Conservation (phyloP, 1,140 invertebrate species). For the Bombus confusus region DNA sequence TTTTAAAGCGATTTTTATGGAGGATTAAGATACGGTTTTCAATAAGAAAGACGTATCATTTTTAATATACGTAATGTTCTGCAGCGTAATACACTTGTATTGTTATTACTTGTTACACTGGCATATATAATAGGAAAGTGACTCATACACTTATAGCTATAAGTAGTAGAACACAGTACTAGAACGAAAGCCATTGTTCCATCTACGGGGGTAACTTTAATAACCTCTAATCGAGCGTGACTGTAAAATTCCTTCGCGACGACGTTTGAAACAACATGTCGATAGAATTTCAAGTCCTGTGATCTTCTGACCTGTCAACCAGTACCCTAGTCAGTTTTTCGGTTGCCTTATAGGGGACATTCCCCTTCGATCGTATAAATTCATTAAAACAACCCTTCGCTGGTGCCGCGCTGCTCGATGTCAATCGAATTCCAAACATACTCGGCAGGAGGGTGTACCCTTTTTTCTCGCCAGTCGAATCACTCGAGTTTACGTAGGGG, state of each 20-base stretch:
- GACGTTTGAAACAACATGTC: slow-evolving; percentile 29
- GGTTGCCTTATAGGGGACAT: slow-evolving; percentile 14
- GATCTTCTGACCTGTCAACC: slow-evolving; percentile 38
- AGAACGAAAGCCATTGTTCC: background rate
- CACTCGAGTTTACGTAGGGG: slow-evolving; percentile 35
- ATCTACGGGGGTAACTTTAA: background rate
- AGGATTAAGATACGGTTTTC: no score
- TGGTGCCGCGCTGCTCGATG: slow-evolving; percentile 49
- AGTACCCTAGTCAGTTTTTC: slow-evolving; percentile 18
- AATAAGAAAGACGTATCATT: no score
- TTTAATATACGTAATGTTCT: no score
- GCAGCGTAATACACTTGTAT: no score
- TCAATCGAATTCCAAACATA: slow-evolving; percentile 76
- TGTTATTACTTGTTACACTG: no score
- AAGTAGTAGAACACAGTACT: background rate
- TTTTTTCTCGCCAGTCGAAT: slow-evolving; percentile 55
- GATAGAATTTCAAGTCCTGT: slow-evolving; percentile 48
- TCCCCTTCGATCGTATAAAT: slow-evolving; percentile 69
- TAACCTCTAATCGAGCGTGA: slow-evolving; percentile 21
- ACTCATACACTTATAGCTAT: no score
- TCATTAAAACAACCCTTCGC: slow-evolving; percentile 79
- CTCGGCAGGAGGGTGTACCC: slow-evolving; percentile 36
- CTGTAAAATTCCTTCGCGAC: slow-evolving; percentile 9
- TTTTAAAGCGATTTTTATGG: no score
- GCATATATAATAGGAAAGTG: no score